Evolutionary conservation across 1,140 invertebrate species (phyloP), one percentile per base, ranked within the genome.

Genomic region (Berghia stephanieae): DNA sequence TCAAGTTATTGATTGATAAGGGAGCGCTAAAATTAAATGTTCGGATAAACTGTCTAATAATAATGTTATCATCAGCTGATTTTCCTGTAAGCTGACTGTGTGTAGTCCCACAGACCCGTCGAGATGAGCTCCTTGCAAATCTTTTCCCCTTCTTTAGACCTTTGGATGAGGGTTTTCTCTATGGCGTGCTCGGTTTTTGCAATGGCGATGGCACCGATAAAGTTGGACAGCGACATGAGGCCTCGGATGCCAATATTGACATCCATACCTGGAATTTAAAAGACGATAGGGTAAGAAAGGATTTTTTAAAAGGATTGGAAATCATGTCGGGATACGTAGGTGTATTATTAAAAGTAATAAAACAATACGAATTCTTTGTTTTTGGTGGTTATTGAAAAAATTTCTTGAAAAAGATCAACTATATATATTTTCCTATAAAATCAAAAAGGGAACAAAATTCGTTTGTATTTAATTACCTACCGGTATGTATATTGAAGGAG

Each of bases 401-500:
- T 38, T 21, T 4, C 55, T 34, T 18, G 21, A 42, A 27, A 18
- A 70, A 18, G 36, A 43, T 34, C 8, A 13, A 38, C 13, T 24
- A 24, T 70, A 6, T 34, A 27, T 72, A 34, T 21, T 27, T 8
- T 8, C 8, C n/a, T 8, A 6, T 8, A 6, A 24, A 21, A 24
- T 24, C 57, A 10, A 21, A 63, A 21, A 13, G 13, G 63, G 3
- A 18, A 36, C 4, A 31, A 67, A 31, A 31, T 38, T n/a, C 36
- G 63, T 13, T 44, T 46, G 10, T 46, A 13, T 46, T 18, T 27
- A 16, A 21, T 6, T 24, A 46, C n/a, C 36, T 78, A 86, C 87
- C 87, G 82, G 87, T 86, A 43, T 85, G 82, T 49, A 85, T 86
- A 66, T 88, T 88, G 34, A 80, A 83, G 31, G 82, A 84, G 55